Percentiles rank a stretch among this genome's conserved stretches.
Evolutionary conservation across 2,113 vertebrate species (phyloP).

Genomic region (Sprattus sprattus): DNA sequence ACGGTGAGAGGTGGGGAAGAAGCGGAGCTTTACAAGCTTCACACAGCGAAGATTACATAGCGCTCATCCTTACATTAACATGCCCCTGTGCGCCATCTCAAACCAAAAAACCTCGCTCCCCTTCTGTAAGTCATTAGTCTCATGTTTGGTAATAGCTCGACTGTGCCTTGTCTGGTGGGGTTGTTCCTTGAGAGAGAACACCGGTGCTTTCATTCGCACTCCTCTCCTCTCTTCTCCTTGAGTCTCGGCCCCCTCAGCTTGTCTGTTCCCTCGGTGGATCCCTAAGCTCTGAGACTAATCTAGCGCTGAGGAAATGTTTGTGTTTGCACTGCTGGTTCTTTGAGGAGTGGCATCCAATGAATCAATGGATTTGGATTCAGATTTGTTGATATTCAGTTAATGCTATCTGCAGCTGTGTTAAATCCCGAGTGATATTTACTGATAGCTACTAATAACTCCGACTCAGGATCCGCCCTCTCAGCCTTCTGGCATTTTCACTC

Average conservation of each 20-base stretch:
- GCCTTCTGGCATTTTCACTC: slow-evolving; percentile 55
- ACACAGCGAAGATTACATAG: slow-evolving; percentile 42
- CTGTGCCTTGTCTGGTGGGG: background rate
- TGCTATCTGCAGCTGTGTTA: background rate
- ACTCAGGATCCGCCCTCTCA: slow-evolving; percentile 23
- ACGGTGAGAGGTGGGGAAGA: background rate
- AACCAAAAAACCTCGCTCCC: background rate
- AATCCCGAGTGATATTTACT: slow-evolving; percentile 29
- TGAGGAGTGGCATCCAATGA: slow-evolving; percentile 5
- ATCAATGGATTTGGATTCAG: slow-evolving; percentile 10
- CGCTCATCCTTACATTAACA: slow-evolving; percentile 15
- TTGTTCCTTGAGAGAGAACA: slow-evolving; percentile 6
- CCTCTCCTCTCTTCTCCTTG: background rate
- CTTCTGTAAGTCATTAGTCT: background rate
- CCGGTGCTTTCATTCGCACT: background rate
- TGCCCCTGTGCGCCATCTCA: background rate
- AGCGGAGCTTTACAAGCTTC: slow-evolving; percentile 4
- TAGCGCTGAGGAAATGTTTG: background rate
- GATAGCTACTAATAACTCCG: slow-evolving; percentile 30
- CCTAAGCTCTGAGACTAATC: background rate
- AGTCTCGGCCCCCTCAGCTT: background rate
- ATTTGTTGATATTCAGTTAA: slow-evolving; percentile 4
- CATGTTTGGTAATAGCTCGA: background rate
- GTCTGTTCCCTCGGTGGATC: background rate
- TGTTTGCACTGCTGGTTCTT: slow-evolving; percentile 2